Conservation (phyloP, 2,113 vertebrate genomes). For the Orthonyx spaldingii region DNA sequence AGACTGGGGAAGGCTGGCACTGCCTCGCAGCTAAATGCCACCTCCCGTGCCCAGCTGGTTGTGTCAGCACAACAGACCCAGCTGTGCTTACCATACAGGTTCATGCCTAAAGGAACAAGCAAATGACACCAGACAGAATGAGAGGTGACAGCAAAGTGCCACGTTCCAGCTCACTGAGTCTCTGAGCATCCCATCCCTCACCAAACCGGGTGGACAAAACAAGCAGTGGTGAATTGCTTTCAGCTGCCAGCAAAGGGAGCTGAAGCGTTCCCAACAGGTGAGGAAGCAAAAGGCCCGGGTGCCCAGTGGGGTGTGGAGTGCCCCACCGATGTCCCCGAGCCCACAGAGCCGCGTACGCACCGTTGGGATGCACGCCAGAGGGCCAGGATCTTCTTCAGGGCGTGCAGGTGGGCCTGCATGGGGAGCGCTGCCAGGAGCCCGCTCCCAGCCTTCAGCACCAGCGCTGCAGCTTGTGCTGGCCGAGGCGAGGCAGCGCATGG, state of each 20-base stretch:
- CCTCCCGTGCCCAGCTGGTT: not conserved
- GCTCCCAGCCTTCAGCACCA: not conserved
- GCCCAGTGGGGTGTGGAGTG: not conserved
- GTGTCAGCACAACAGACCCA: not conserved
- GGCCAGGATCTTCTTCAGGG: not conserved
- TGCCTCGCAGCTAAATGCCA: not conserved
- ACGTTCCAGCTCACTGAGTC: rapidly evolving
- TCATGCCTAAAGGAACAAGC: not conserved
- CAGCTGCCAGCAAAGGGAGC: not conserved
- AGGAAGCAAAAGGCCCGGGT: not conserved
- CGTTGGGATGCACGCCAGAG: not conserved
- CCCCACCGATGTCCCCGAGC: not conserved
- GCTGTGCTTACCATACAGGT: not conserved
- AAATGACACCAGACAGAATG: not conserved
- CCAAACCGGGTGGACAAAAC: not conserved
- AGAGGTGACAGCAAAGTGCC: not conserved
- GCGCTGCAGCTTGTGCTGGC: not conserved
- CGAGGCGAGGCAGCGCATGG: not conserved
- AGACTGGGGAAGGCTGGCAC: not conserved
- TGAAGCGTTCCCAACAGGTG: rapidly evolving
- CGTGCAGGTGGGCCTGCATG: constrained; percentile 19
- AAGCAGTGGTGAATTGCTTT: not conserved
- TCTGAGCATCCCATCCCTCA: not conserved
- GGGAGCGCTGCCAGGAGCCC: not conserved
- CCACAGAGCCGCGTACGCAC: not conserved